Evolutionary conservation across 2,797 vertebrate genomes (phyloP).

Genomic region (Aulostomus chinensis): DNA sequence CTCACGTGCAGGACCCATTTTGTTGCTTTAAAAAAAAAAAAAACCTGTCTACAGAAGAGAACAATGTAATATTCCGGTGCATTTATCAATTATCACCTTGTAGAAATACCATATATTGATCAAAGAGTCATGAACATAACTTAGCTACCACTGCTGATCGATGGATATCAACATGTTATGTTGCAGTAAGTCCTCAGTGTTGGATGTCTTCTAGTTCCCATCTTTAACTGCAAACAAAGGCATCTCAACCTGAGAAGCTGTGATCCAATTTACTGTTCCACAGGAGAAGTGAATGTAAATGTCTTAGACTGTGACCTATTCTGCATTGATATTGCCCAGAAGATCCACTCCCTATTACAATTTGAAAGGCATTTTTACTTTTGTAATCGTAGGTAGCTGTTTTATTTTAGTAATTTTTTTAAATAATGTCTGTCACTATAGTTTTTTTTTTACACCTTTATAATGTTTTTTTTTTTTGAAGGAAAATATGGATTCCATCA

Average conservation of each 20-base stretch:
- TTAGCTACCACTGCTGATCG: conserved; percentile 12
- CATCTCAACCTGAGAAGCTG: conserved; percentile 54
- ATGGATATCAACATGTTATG: conserved; percentile 11
- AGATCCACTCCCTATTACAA: conserved; percentile 20
- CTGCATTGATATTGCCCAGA: conserved; percentile 22
- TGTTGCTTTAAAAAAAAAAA: background rate
- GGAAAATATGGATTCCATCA: too few species aligned
- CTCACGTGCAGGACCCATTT: too few species aligned
- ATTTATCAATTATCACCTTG: conserved; percentile 14
- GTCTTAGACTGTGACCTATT: conserved; percentile 40
- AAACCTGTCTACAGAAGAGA: conserved; percentile 12
- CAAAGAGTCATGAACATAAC: conserved; percentile 15
- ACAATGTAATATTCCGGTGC: background rate
- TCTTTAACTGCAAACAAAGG: conserved; percentile 12
- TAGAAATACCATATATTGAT: conserved; percentile 11
- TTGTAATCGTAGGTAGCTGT: conserved; percentile 11
- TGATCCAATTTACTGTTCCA: conserved; percentile 46
- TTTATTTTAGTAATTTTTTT: too few species aligned
- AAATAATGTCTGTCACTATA: too few species aligned
- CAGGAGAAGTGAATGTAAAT: conserved; percentile 56
- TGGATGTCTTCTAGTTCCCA: conserved; percentile 6
- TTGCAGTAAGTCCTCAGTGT: conserved; percentile 13
- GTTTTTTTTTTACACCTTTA: too few species aligned
- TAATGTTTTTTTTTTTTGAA: too few species aligned
- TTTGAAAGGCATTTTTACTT: conserved; percentile 46